Evolutionary conservation across 2,797 vertebrate genomes (phyloP).

Genomic region (Dallia pectoralis): DNA sequence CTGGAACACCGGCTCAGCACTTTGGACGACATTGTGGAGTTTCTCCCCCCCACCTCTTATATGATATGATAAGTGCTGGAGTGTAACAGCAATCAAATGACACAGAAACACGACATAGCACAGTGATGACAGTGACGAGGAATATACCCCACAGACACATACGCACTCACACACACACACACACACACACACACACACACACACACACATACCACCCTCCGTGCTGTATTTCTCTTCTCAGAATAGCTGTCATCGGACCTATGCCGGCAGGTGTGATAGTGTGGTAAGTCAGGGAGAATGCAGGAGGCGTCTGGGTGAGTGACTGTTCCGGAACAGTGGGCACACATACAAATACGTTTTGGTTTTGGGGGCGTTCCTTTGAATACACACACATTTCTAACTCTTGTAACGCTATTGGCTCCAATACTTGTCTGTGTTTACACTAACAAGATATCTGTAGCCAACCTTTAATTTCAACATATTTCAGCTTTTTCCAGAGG

Average conservation of each 20-base stretch:
- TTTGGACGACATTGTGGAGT: slow-evolving; percentile 41
- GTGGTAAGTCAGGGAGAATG: slow-evolving; percentile 45
- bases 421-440: background rate
- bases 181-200: slow-evolving; percentile 2
- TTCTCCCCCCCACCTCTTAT: slow-evolving; percentile 31
- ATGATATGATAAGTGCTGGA: slow-evolving; percentile 6
- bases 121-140: slow-evolving; percentile 59
- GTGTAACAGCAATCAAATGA: slow-evolving; percentile 21
- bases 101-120: slow-evolving; percentile 54
- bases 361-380: background rate
- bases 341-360: slow-evolving; percentile 1
- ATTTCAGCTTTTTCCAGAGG: background rate
- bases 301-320: slow-evolving; percentile 28
- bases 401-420: slow-evolving; percentile 5
- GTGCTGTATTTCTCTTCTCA: slow-evolving; percentile 53
- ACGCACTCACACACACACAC: slow-evolving; percentile 1
- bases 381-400: background rate
- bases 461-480: background rate
- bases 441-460: background rate
- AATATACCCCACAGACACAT: slow-evolving; percentile 36
- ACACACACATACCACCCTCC: background rate
- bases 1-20: slow-evolving; percentile 64
- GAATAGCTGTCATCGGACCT: slow-evolving; percentile 55
- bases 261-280: slow-evolving; percentile 55
- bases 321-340: slow-evolving; percentile 8